Percentiles rank a stretch among this genome's conserved stretches.
These are phyloP conservation scores for Heliconius charithonia DNA, from an alignment of 2,888 invertebrate genomes.

Conservation along the genomic window DNA sequence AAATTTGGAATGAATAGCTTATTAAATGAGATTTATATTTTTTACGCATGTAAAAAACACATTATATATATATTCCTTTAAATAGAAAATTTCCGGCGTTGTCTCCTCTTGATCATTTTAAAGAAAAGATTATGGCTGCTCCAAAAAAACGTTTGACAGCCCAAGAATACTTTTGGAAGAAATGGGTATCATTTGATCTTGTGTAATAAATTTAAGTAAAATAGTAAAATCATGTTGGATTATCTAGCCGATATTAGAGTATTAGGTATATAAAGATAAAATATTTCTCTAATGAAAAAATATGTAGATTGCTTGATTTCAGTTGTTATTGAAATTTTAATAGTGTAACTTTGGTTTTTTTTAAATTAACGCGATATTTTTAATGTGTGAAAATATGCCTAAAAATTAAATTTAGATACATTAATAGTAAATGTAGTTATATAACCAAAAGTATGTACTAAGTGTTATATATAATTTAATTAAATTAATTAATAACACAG, in stretches of 20 bases:
- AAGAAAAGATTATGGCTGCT: constrained; percentile 63
- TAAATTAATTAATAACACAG: background rate
- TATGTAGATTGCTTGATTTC: background rate
- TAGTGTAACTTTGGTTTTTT: background rate
- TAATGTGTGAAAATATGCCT: background rate
- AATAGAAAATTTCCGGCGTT: constrained; percentile 65
- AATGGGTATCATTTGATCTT: constrained; percentile 67
- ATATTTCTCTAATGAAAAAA: background rate
- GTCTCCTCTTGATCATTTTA: constrained; percentile 61
- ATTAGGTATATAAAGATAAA: background rate
- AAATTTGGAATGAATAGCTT: no score
- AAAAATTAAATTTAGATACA: background rate
- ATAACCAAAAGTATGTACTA: background rate
- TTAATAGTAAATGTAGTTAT: background rate
- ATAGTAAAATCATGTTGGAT: background rate
- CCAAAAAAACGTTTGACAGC: constrained; percentile 72
- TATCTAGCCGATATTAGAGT: background rate
- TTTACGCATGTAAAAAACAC: background rate
- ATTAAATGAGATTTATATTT: background rate
- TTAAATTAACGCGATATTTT: background rate
- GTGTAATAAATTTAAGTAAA: background rate
- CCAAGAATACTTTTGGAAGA: constrained; percentile 77
- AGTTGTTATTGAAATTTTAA: background rate
- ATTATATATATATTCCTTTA: background rate
- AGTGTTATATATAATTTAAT: background rate